Evolutionary conservation across 1,140 invertebrate genomes (phyloP), one percentile per base, ranked within the genome.

Genomic region (Thaumetopoea pityocampa): DNA sequence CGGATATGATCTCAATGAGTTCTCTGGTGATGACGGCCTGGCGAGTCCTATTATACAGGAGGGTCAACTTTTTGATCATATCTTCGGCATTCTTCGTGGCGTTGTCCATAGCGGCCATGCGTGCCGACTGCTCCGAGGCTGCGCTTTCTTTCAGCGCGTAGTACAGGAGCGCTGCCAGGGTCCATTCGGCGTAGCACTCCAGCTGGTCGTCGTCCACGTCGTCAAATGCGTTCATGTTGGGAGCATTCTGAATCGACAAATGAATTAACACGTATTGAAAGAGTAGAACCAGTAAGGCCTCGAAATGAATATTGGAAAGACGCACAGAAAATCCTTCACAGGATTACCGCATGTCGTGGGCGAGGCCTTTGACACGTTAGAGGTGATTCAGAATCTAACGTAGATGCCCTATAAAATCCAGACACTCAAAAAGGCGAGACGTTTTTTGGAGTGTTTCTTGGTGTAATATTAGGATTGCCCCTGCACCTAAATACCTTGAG

Each of bases 1-100:
- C 98, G 56, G 98, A 99, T 81, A 99, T 99, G 87, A 99, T 99
- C 91, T 99, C 98, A 86, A 99, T 99, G 64, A 99, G 89, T 86
- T 99, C 98, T 73, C 95, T 91, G 19, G 98, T 99, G 81, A 99
- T 99, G 64, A 99, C 98, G 60, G 98, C 96, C 86, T 99, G 98
- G 85, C 98, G 89, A 50, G 98, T 99, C 67, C 98, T 91, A 85
- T 99, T 99, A 90, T 97, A 99, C 14, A 96, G 95, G 40, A 99
- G 81, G 1, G 95, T 97, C 12, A 99, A 88, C 70, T 98, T 98
- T 54, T 95, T 93, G 86, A 99, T 99, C 97, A 99, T 99, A 73
- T 99, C 98, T 60, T 94, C 96, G 14, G 98, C 98, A 78, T 99
- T 99, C 87, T 99, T 99, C 70, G 93, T 98, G 19, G 98, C 98